Evolutionary conservation across 2,888 invertebrate genomes (phyloP), one percentile per base, ranked within the genome.

Genomic region (Drosophila histrio): DNA sequence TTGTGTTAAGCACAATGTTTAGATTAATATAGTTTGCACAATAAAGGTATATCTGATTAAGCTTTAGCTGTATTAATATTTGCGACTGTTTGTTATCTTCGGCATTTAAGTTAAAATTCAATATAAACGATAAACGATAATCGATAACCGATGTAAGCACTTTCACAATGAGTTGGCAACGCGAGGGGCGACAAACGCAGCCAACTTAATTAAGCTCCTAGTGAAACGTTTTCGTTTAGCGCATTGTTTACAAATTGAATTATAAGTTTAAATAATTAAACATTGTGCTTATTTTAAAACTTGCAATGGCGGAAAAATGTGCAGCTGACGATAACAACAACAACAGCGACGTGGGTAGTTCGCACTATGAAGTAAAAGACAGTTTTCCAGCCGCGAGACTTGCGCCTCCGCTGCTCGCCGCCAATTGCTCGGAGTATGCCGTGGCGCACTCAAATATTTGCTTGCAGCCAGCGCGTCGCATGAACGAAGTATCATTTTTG

Each of bases 351-450:
- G 15, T 19, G n/a, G 26, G 46, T 3, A 44, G 9, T 9, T 17
- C 30, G 4, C 4, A 44, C n/a, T 53, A 47, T 22, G 46, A 50
- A 11, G 56, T 57, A 26, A 46, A 32, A 17, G 54, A 56, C 4
- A 56, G 3, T 1, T 28, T 32, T 19, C 13, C 30, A 1, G 50
- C 43, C 32, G 32, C 52, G 6, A 38, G 43, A 3, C 3, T 7
- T 5, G 44, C 2, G 6, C 58, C 39, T 0, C 82, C 87, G 4
- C 50, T 84, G 15, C 11, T 54, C 4, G 49, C 34, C 0, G n/a
- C 62, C 2, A 81, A 84, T 9, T 78, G 85, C 36, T 74, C 75
- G 0, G 61, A 84, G 0, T 85, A 60, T 41, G 87, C 46, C 1
- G 43, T 85, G 21, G 79, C 68, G 0, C 79, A 82, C 13, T 46